Conservation (phyloP, 2,113 vertebrate genomes). For the Caranx ignobilis region DNA sequence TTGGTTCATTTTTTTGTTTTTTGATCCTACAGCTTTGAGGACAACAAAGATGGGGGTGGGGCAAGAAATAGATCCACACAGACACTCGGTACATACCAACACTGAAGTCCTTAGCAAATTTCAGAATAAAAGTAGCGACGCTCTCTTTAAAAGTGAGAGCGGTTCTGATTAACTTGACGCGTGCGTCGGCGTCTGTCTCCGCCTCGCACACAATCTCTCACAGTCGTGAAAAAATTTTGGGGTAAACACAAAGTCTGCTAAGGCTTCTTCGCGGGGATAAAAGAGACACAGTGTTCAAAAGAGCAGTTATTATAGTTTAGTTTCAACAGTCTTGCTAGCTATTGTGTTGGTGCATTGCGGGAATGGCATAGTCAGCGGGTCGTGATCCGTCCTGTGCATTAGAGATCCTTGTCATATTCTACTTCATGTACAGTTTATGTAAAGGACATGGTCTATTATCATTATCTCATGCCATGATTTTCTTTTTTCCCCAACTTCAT, state of each 20-base stretch:
- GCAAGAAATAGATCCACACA: constrained; percentile 52
- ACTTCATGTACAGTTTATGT: constrained; percentile 39
- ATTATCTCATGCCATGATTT: constrained; percentile 17
- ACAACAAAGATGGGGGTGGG: constrained; percentile 32
- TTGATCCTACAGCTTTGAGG: constrained; percentile 46
- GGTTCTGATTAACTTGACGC: constrained; percentile 26
- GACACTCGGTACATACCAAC: constrained; percentile 62
- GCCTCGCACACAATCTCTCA: constrained; percentile 32
- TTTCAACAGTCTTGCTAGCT: constrained; percentile 80
- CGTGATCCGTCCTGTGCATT: constrained; percentile 38
- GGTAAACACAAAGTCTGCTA: constrained; percentile 67
- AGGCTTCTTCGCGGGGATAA: constrained; percentile 68
- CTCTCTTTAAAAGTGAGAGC: constrained; percentile 59
- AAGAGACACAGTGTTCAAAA: constrained; percentile 81
- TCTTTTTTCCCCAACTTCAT: background rate
- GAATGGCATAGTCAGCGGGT: constrained; percentile 56
- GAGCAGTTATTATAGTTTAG: constrained; percentile 65
- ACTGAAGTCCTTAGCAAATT: constrained; percentile 65
- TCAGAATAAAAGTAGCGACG: constrained; percentile 37
- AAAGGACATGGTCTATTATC: constrained; percentile 20
- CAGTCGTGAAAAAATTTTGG: constrained; percentile 49
- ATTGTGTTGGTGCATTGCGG: constrained; percentile 54
- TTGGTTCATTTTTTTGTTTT: constrained; percentile 27
- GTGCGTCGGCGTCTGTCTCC: constrained; percentile 2
- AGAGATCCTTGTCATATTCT: constrained; percentile 24